Conservation (phyloP, 2,797 vertebrate species). For the Mycteria americana region DNA sequence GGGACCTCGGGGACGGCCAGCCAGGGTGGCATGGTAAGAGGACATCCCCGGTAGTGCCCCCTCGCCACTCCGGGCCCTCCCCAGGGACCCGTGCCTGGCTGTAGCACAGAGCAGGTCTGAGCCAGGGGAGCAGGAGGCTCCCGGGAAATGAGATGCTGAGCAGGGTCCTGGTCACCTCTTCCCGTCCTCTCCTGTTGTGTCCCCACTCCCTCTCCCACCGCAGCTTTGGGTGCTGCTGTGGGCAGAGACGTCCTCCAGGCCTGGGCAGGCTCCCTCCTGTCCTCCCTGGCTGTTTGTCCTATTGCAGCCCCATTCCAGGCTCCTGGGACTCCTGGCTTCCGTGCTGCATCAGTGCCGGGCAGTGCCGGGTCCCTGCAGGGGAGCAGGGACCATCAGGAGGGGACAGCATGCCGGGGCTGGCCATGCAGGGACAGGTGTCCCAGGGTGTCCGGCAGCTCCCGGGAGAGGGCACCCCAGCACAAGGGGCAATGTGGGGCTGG, state of each 20-base stretch:
- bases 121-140: not conserved
- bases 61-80: fast-evolving
- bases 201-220: fast-evolving
- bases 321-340: not conserved
- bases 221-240: not conserved
- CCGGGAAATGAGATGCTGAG: not conserved
- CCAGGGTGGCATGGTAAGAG: conserved; percentile 12
- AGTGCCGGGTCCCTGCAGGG: no score
- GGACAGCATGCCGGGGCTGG: fast-evolving
- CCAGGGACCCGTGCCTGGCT: not conserved
- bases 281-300: not conserved
- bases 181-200: not conserved
- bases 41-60: not conserved
- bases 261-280: not conserved
- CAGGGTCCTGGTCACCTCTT: not conserved
- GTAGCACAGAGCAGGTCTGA: not conserved
- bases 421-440: fast-evolving
- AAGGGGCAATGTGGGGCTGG: not conserved
- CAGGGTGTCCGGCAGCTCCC: not conserved
- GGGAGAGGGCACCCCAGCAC: not conserved
- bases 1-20: not conserved
- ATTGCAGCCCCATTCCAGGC: not conserved
- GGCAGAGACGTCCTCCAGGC: not conserved
- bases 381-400: not conserved
- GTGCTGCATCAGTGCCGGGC: not conserved